Percentiles rank a stretch among this genome's conserved stretches.
Conservation (phyloP, 2,113 vertebrate genomes). For the Cyphomyrus discorhynchus region DNA sequence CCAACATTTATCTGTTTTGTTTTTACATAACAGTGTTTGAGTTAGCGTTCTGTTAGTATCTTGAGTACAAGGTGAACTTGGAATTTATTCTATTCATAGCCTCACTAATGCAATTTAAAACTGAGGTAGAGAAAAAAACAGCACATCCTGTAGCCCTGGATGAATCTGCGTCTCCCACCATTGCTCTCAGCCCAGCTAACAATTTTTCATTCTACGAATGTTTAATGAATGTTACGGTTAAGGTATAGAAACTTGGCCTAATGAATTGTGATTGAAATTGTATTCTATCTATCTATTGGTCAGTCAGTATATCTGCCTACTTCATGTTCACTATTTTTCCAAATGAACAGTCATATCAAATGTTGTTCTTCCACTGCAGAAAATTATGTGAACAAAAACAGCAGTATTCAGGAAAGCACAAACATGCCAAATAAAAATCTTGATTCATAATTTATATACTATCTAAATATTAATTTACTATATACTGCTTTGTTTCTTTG, state of each 20-base stretch:
- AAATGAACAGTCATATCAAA: neutral
- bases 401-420: neutral
- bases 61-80: neutral
- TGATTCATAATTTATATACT: neutral
- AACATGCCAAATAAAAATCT: neutral
- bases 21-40: neutral
- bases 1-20: neutral
- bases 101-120: neutral
- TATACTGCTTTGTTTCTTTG: neutral
- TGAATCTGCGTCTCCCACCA: neutral
- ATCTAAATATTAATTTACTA: neutral
- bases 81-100: neutral
- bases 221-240: neutral
- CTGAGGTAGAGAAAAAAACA: neutral
- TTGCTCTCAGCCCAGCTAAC: neutral
- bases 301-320: neutral
- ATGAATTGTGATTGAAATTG: too few relatives aligned
- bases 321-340: neutral
- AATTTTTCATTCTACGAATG: neutral
- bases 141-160: neutral
- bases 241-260: too few relatives aligned
- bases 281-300: neutral
- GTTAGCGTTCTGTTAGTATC: neutral
- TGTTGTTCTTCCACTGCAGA: neutral
- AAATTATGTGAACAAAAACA: neutral